Conservation (phyloP, 2,113 vertebrate species). For the Petaurus breviceps region DNA sequence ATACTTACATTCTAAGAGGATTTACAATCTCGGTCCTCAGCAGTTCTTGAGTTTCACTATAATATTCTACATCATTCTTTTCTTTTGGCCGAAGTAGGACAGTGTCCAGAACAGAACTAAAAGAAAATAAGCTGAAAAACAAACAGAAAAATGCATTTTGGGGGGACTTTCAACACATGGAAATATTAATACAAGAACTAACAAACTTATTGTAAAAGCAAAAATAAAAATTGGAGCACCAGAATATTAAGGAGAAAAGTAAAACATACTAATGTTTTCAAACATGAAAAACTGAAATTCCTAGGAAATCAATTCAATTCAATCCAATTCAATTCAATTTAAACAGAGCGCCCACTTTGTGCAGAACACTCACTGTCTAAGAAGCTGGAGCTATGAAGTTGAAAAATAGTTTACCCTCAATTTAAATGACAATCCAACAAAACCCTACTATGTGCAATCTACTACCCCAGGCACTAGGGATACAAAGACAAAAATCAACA, state of each 20-base stretch:
- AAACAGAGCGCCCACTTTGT: not conserved
- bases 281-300: not conserved
- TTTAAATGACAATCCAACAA: not conserved
- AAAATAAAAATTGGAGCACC: not conserved
- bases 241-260: not conserved
- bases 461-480: not conserved
- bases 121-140: conserved; percentile 93
- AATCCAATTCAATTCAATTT: not conserved
- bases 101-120: conserved; percentile 97
- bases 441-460: not conserved
- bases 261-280: not conserved
- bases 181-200: not conserved
- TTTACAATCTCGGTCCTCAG: conserved; percentile 98
- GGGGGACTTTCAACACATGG: not conserved
- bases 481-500: not conserved
- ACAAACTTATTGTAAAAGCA: not conserved
- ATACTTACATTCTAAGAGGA: conserved; percentile 96
- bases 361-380: not conserved
- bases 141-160: not conserved
- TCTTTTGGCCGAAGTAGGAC: conserved; percentile 96
- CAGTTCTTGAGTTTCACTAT: conserved; percentile 96
- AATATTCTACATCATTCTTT: conserved; percentile 97
- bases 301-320: not conserved
- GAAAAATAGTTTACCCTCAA: not conserved
- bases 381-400: not conserved